phyloP scores from a whole-genome alignment of 2,113 vertebrate genomes.

The Amia ocellicauda region DNA sequence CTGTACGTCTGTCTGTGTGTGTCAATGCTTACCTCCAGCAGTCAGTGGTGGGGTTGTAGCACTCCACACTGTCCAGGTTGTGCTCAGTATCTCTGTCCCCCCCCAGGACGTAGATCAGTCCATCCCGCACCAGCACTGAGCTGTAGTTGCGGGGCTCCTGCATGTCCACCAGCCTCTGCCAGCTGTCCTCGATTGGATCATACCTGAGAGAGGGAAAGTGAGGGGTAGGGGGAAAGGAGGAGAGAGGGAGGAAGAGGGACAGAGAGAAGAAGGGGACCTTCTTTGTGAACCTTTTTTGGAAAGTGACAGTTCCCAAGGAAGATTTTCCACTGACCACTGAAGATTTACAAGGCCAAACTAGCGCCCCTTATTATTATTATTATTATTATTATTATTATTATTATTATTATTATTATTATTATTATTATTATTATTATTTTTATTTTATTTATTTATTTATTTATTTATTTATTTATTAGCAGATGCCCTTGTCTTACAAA shows the following conservation, averaged over 20 bases:
- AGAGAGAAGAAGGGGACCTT: neutral
- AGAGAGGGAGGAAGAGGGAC: neutral
- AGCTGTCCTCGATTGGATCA: slow-evolving; percentile 46
- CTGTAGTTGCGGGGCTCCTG: slow-evolving; percentile 63
- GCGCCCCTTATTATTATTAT: neutral
- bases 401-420: too few relatives aligned
- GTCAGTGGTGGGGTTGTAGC: slow-evolving; percentile 52
- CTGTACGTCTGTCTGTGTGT: too few relatives aligned
- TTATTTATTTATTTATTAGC: too few relatives aligned
- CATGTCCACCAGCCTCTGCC: slow-evolving; percentile 62
- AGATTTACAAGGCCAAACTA: neutral
- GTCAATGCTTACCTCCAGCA: slow-evolving; percentile 66
- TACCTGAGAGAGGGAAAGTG: slow-evolving; percentile 56
- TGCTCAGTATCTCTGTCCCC: slow-evolving; percentile 61
- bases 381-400: neutral
- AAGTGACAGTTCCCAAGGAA: too few relatives aligned
- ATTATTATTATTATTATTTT: too few relatives aligned
- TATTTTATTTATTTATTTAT: too few relatives aligned
- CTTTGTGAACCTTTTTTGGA: neutral
- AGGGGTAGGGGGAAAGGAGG: neutral
- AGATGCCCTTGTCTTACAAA: too few relatives aligned
- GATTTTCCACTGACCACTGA: too few relatives aligned
- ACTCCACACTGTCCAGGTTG: slow-evolving; percentile 63
- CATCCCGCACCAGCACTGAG: slow-evolving; percentile 38
- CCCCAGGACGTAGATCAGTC: slow-evolving; percentile 56